These are phyloP conservation scores for Python bivittatus DNA, from an alignment of 2,113 vertebrate genomes.

Conservation along the genomic window DNA sequence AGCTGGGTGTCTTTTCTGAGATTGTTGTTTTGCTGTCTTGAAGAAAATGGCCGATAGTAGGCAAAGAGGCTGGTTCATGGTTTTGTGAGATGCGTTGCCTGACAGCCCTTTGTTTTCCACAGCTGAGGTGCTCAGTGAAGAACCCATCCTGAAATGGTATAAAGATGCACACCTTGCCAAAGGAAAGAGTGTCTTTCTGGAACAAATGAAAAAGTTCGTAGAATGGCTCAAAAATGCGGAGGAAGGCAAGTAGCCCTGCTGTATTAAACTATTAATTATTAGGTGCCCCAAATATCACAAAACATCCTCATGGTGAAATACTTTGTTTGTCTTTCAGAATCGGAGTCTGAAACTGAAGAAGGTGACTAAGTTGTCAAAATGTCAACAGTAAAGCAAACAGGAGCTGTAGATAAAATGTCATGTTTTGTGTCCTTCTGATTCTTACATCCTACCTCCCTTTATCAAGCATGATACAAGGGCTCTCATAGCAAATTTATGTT, in stretches of 20 bases:
- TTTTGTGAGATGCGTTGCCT: neutral
- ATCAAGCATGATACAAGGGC: conserved; percentile 85
- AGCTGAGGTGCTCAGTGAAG: conserved; percentile 98
- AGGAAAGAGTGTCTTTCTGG: conserved; percentile 96
- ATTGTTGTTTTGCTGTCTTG: too few species aligned
- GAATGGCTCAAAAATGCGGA: conserved; percentile 99
- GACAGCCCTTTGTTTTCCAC: neutral
- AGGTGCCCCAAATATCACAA: neutral
- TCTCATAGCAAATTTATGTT: conserved; percentile 79
- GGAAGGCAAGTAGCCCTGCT: conserved; percentile 81
- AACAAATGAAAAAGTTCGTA: conserved; percentile 99
- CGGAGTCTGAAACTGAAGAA: conserved; percentile 95
- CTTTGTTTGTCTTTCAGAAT: conserved; percentile 79
- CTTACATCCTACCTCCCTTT: conserved; percentile 84
- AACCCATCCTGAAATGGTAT: conserved; percentile 98
- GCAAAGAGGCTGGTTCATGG: neutral
- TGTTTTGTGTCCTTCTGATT: conserved; percentile 77
- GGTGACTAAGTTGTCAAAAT: conserved; percentile 83
- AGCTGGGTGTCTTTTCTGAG: neutral
- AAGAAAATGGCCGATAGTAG: neutral
- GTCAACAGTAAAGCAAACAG: conserved; percentile 83
- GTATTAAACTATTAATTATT: neutral
- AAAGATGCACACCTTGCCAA: conserved; percentile 90
- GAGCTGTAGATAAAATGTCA: conserved; percentile 84
- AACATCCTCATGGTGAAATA: neutral